Base-by-base conservation (phyloP, 92 coral and sea anemone genomes). In the Pocillopora grandis region DNA sequence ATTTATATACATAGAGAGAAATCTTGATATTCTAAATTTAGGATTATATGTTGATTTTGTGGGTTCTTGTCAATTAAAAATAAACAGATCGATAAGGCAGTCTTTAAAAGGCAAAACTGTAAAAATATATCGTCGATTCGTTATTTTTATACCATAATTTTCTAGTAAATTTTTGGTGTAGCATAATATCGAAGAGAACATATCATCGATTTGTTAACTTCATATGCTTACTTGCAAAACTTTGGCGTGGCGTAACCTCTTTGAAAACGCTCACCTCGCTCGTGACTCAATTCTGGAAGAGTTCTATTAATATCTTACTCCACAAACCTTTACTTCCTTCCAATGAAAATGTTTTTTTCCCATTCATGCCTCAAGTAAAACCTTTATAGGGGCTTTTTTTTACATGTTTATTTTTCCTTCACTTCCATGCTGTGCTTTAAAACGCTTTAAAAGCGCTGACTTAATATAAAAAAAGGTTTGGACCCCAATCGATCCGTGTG, bases 361-460 rank as follows among this genome's bases (percentile, higher is more conserved):
- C 70, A 66, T 66, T 70, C 75, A 1, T n/a, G 15, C 52, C n/a
- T 35, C 42, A 13, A 33, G 33, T 68, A 62, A 35, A 16, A 70
- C 33, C 75, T 36, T 70, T 12, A 27, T 16, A 70, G 11, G 7
- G 55, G 75, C 75, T 70, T 37, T 36, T 18, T 15, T 18, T 15
- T 9, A 11, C 21, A 12, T 70, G 57, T 70, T 70, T 70, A 5
- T 21, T 36, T 36, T 37, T 70, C 23, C 56, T 70, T 18, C 55
- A 19, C 75, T 37, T 16, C 5, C 75, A 70, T 12, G 75, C 75
- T 70, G 75, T 70, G 75, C 55, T 70, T 11, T 70, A 70, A 70
- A 70, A 70, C 2, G 56, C 75, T 70, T 70, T 33, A 5, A 37
- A 70, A 37, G 75, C 57, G 73, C 10, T 15, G 36, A 17, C 20